Conservation (phyloP, 2,113 vertebrate species). For the Hydrochoerus hydrochaeris region DNA sequence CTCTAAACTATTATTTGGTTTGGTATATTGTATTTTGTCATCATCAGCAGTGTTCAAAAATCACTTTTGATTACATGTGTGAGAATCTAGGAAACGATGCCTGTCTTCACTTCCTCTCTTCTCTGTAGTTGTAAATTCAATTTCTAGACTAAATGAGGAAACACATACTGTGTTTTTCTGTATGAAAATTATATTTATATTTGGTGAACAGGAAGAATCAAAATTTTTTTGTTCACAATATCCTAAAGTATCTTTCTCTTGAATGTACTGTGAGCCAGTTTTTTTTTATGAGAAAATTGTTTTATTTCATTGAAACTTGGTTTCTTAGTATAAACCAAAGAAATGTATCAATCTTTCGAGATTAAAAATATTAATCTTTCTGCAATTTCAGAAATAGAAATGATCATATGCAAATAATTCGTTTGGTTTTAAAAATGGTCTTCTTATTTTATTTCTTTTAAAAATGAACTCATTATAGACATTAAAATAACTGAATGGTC, state of each 20-base stretch:
- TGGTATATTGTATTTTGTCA: background rate
- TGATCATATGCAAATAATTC: background rate
- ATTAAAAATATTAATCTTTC: background rate
- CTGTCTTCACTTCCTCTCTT: background rate
- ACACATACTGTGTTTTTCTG: background rate
- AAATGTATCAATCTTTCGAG: background rate
- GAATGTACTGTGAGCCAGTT: background rate
- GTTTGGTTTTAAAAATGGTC: slow-evolving; percentile 20
- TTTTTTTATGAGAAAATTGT: background rate
- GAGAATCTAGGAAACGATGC: background rate
- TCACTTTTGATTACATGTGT: background rate
- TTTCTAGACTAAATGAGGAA: background rate
- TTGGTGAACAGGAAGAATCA: background rate
- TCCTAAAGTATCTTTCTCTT: background rate
- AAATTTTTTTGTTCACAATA: background rate
- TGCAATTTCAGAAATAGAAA: slow-evolving; percentile 21
- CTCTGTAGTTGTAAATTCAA: background rate
- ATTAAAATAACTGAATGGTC: slow-evolving; percentile 1
- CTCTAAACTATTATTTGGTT: background rate
- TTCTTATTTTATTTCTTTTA: background rate
- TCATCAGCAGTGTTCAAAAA: background rate
- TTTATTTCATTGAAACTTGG: background rate
- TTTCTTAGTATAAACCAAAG: background rate
- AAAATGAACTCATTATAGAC: background rate
- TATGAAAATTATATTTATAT: background rate